A percentile compares a stretch with the other conserved stretches of the same genome.
Evolutionary conservation across 2,888 invertebrate genomes (phyloP).

Genomic region (Lycocerus yunnanus): DNA sequence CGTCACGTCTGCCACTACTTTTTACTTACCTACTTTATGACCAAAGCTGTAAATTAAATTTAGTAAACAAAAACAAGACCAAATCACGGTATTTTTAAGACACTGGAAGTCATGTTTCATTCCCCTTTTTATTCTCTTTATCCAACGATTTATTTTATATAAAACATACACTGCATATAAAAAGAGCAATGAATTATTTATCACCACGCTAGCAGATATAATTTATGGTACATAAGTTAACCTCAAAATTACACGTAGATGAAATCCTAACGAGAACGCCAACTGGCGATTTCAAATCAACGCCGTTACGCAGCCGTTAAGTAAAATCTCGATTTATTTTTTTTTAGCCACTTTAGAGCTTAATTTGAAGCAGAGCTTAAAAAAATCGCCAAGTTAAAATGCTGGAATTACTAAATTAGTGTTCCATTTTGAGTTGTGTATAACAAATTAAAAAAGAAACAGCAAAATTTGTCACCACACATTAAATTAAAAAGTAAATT

Average conservation of each 20-base stretch:
- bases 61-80: conserved; percentile 16
- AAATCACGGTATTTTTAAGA: conserved; percentile 19
- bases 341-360: neutral
- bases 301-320: too few relatives aligned
- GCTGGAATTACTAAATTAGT: neutral
- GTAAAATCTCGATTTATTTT: neutral
- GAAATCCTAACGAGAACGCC: conserved; percentile 5
- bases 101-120: conserved; percentile 25
- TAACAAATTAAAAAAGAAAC: neutral
- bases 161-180: conserved; percentile 12
- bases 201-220: neutral
- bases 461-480: neutral
- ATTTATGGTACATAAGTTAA: conserved; percentile 6
- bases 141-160: conserved; percentile 16
- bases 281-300: neutral
- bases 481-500: neutral
- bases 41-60: conserved; percentile 23
- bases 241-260: conserved; percentile 5
- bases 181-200: conserved; percentile 19
- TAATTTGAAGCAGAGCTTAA: neutral
- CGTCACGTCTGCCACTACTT: conserved; percentile 27
- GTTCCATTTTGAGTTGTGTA: neutral
- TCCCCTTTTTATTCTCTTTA: conserved; percentile 18
- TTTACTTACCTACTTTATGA: conserved; percentile 20
- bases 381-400: neutral